Conservation (phyloP, 2,888 invertebrate genomes). For the Protula sp. region DNA sequence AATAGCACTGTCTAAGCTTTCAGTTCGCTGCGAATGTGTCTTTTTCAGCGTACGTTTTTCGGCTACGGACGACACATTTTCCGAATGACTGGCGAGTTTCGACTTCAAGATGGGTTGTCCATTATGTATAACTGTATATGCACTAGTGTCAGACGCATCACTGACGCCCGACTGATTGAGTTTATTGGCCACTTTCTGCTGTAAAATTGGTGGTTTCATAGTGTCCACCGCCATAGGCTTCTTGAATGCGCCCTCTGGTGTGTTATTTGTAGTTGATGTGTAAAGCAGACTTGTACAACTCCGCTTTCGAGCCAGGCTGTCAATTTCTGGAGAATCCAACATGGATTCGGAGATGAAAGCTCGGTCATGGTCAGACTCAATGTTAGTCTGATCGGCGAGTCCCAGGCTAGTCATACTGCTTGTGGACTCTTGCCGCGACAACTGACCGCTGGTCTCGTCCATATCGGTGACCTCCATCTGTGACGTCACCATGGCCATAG, state of each 20-base stretch:
- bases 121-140: too few relatives aligned
- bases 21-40: slow-evolving; percentile 4
- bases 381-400: too few relatives aligned
- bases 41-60: background rate
- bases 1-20: slow-evolving; percentile 15
- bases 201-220: background rate
- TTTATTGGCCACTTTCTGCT: background rate
- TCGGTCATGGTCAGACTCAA: slow-evolving; percentile 16
- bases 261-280: background rate
- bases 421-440: background rate
- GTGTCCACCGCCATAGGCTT: background rate
- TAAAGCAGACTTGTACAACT: too few relatives aligned
- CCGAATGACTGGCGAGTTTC: background rate
- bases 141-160: slow-evolving; percentile 10
- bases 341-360: slow-evolving; percentile 20
- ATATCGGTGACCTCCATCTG: background rate
- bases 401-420: background rate
- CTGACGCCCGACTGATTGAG: slow-evolving; percentile 5
- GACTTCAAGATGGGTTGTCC: background rate
- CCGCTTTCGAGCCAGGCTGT: background rate
- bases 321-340: background rate
- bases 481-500: background rate
- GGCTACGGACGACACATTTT: background rate
- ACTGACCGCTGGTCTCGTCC: background rate
- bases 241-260: slow-evolving; percentile 3